Evolutionary conservation across 2,888 invertebrate species (phyloP).

Genomic region (Drosophila planitibia): DNA sequence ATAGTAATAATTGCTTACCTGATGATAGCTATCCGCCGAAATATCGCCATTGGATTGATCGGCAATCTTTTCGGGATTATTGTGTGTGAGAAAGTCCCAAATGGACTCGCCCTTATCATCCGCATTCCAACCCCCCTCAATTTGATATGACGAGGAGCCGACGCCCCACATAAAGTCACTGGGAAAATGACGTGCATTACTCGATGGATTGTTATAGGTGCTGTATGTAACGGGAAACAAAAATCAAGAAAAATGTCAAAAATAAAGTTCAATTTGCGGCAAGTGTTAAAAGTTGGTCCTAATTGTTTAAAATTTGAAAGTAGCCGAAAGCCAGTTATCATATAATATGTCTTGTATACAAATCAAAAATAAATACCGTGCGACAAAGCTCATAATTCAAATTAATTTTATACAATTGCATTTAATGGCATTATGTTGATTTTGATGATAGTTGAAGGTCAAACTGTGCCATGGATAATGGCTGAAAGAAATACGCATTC

Average conservation of each 20-base stretch:
- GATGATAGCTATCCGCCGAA: constrained; percentile 87
- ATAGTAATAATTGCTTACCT: constrained; percentile 71
- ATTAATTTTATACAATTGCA: constrained; percentile 37
- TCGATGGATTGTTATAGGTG: constrained; percentile 38
- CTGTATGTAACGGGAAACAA: constrained; percentile 28
- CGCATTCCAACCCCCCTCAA: constrained; percentile 85
- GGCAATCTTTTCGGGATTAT: constrained; percentile 87
- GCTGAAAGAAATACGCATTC: background rate
- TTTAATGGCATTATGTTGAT: constrained; percentile 14
- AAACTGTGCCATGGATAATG: constrained; percentile 4
- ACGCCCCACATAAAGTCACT: constrained; percentile 85
- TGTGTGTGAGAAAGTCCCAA: constrained; percentile 88
- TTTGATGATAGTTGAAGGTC: constrained; percentile 19
- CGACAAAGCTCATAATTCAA: constrained; percentile 28
- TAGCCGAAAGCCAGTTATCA: constrained; percentile 18
- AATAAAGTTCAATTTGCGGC: constrained; percentile 9
- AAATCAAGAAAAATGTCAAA: constrained; percentile 2
- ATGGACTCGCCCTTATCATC: constrained; percentile 87
- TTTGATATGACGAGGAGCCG: constrained; percentile 84
- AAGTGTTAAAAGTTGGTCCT: constrained; percentile 17
- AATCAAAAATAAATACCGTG: constrained; percentile 29
- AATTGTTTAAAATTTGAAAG: constrained; percentile 38
- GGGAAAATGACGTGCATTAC: constrained; percentile 80
- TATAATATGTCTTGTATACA: constrained; percentile 15
- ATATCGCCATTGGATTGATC: constrained; percentile 88